Percentiles rank a stretch among this genome's conserved stretches.
Conservation (phyloP, 1,140 invertebrate genomes). For the Araneus ventricosus region DNA sequence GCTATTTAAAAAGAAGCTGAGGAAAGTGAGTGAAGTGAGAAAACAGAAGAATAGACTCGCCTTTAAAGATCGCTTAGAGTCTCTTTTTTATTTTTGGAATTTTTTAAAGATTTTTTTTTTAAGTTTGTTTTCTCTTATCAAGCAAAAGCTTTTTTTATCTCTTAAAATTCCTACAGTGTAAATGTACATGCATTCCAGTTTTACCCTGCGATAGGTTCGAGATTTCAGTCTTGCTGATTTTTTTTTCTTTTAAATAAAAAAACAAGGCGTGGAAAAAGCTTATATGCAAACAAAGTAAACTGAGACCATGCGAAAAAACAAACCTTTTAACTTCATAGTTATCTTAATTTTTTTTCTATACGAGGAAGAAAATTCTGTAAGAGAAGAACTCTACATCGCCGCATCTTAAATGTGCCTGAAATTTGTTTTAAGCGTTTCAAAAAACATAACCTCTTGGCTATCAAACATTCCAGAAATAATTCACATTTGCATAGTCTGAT, state of each 20-base stretch:
- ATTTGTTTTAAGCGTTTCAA: not conserved
- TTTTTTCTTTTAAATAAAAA: not conserved
- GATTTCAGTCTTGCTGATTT: slow-evolving; percentile 4
- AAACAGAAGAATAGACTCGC: not conserved
- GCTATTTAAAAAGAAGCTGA: slow-evolving; percentile 8
- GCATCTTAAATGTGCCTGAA: not conserved
- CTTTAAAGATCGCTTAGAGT: not conserved
- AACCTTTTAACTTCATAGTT: slow-evolving; percentile 1
- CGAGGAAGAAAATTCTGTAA: not conserved
- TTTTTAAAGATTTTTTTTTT: not conserved
- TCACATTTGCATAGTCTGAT: not conserved
- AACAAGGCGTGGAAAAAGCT: not conserved
- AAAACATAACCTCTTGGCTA: not conserved
- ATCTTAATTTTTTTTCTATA: not conserved
- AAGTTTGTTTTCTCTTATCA: slow-evolving; percentile 31
- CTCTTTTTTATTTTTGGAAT: not conserved
- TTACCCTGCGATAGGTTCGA: not conserved
- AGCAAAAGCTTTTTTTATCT: not conserved
- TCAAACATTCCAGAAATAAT: not conserved
- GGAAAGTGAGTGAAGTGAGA: not conserved
- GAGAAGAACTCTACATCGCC: not conserved
- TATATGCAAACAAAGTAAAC: slow-evolving; percentile 11
- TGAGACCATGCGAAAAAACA: not conserved
- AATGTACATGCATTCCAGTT: not conserved
- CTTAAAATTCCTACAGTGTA: not conserved